Percentiles rank a stretch among this genome's conserved stretches.
These are phyloP conservation scores for Micrastur ruficollis DNA, from an alignment of 2,797 vertebrate genomes.

Conservation along the genomic window DNA sequence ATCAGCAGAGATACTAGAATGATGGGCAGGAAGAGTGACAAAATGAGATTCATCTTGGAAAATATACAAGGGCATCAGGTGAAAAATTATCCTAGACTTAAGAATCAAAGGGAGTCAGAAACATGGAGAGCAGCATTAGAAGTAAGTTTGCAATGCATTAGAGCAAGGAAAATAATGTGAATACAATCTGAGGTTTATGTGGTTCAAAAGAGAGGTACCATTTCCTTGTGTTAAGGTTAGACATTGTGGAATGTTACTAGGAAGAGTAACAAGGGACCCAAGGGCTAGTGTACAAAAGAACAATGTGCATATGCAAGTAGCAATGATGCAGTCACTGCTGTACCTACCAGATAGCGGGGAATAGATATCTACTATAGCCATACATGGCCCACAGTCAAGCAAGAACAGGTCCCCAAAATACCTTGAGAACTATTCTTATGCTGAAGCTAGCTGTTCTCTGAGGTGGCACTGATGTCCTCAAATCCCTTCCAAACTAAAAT, in stretches of 20 bases:
- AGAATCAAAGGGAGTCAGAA: background rate
- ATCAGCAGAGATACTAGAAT: background rate
- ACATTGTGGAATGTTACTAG: background rate
- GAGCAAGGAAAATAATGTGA: background rate
- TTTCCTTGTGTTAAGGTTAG: background rate
- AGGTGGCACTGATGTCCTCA: background rate
- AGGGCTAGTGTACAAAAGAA: background rate
- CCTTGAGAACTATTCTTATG: background rate
- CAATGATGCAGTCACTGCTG: background rate
- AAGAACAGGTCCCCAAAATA: background rate
- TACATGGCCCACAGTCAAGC: background rate
- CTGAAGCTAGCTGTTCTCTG: background rate
- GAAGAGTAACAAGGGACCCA: background rate
- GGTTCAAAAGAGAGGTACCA: background rate
- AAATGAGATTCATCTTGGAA: background rate
- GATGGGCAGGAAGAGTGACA: background rate
- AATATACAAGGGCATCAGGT: background rate
- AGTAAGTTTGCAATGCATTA: background rate
- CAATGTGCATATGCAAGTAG: background rate
- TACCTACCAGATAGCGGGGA: background rate
- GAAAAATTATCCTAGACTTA: background rate
- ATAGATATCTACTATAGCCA: accelerated
- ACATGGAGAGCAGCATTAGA: background rate
- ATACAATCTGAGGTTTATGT: background rate
- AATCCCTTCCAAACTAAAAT: background rate